phyloP scores from a whole-genome alignment of 2,888 invertebrate genomes.

The Nymphalis c-album region DNA sequence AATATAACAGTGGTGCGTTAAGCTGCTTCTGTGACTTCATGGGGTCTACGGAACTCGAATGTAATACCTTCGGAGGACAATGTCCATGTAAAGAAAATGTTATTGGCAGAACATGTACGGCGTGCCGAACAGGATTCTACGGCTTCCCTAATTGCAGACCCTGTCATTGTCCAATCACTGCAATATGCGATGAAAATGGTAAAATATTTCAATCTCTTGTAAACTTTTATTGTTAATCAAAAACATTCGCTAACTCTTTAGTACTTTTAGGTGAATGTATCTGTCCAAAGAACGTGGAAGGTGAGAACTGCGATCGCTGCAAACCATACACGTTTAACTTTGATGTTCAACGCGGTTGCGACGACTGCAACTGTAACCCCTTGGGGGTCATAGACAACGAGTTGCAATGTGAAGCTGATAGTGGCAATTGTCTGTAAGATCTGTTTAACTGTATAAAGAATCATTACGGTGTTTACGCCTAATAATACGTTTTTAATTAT shows the following conservation, averaged over 20 bases:
- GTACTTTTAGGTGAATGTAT: slow-evolving; percentile 86
- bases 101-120: slow-evolving; percentile 93
- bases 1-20: slow-evolving; percentile 96
- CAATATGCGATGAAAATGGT: slow-evolving; percentile 88
- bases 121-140: slow-evolving; percentile 94
- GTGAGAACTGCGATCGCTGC: slow-evolving; percentile 94
- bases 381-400: slow-evolving; percentile 89
- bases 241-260: not conserved
- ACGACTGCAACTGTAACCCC: slow-evolving; percentile 94
- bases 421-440: slow-evolving; percentile 91
- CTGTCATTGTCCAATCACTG: slow-evolving; percentile 92
- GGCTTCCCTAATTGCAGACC: slow-evolving; percentile 97
- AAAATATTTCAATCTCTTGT: slow-evolving; percentile 24
- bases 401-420: slow-evolving; percentile 92
- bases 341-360: slow-evolving; percentile 96
- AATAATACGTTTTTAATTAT: not conserved
- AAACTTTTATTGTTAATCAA: not conserved
- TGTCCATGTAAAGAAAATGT: slow-evolving; percentile 96
- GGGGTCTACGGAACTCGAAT: slow-evolving; percentile 92
- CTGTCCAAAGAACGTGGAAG: slow-evolving; percentile 95
- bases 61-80: slow-evolving; percentile 97
- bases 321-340: slow-evolving; percentile 94
- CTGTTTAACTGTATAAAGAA: not conserved
- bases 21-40: slow-evolving; percentile 94
- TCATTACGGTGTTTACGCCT: too few species aligned